Conservation (phyloP, 2,888 invertebrate genomes). For the Hesperia comma region DNA sequence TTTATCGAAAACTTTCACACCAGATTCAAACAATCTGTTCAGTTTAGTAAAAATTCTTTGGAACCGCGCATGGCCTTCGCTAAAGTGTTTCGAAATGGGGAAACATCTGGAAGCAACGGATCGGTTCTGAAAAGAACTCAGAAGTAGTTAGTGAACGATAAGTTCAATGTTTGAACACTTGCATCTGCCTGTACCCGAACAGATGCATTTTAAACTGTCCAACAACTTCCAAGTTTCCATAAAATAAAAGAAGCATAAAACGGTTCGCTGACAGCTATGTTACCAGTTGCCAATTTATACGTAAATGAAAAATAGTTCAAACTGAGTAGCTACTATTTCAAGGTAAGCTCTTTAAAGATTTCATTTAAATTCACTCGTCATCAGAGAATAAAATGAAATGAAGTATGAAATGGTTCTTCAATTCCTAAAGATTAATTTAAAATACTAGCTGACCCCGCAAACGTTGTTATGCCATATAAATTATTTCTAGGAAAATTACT, state of each 20-base stretch:
- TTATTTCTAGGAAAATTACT: too few species aligned
- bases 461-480: too few species aligned
- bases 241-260: slow-evolving; percentile 30
- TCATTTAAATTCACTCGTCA: background rate
- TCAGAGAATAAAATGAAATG: too few species aligned
- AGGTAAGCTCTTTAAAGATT: background rate
- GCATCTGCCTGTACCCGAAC: slow-evolving; percentile 51
- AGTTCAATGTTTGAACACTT: slow-evolving; percentile 65
- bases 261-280: slow-evolving; percentile 24
- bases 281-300: slow-evolving; percentile 11
- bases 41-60: slow-evolving; percentile 13
- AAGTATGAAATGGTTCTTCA: too few species aligned
- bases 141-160: slow-evolving; percentile 65
- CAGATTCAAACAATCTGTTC: slow-evolving; percentile 9
- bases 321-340: background rate
- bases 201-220: slow-evolving; percentile 45
- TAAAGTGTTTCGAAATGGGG: slow-evolving; percentile 45
- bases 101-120: slow-evolving; percentile 59
- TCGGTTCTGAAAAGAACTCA: slow-evolving; percentile 54
- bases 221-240: slow-evolving; percentile 50
- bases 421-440: too few species aligned
- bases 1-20: background rate
- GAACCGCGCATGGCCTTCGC: slow-evolving; percentile 14
- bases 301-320: slow-evolving; percentile 8
- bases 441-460: too few species aligned